These are phyloP conservation scores for Thera obeliscata DNA, from an alignment of 2,888 invertebrate genomes.

Conservation along the genomic window DNA sequence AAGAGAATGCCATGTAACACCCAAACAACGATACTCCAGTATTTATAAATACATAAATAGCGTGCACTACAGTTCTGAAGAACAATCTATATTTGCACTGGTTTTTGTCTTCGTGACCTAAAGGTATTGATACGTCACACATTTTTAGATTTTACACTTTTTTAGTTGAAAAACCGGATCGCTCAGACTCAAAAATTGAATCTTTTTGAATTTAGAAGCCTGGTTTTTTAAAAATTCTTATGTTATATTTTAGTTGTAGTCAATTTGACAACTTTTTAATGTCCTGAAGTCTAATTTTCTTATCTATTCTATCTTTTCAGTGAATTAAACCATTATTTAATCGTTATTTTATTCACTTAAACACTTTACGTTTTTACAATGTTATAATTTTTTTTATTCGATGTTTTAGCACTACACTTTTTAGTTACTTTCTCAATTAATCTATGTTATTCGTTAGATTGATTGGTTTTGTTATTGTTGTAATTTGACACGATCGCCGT, in stretches of 20 bases:
- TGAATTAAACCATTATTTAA: neutral
- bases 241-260: neutral
- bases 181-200: neutral
- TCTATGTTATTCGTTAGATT: too few species aligned
- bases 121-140: constrained; percentile 43
- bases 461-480: neutral
- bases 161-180: neutral
- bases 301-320: neutral
- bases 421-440: too few species aligned
- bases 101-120: constrained; percentile 13
- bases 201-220: neutral
- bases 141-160: constrained; percentile 35
- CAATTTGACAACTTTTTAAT: neutral
- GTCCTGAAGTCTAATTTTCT: too few species aligned
- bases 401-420: too few species aligned
- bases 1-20: constrained; percentile 18
- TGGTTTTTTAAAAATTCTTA: neutral
- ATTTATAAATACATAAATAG: constrained; percentile 24
- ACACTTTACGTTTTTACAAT: too few species aligned
- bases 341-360: neutral
- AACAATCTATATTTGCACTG: constrained; percentile 14
- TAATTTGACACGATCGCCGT: neutral
- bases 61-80: constrained; percentile 35
- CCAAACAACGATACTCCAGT: constrained; percentile 34
- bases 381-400: too few species aligned